A percentile compares a stretch with the other conserved stretches of the same genome.
Evolutionary conservation across 2,113 vertebrate genomes (phyloP).

Genomic region (Silurus glanis): DNA sequence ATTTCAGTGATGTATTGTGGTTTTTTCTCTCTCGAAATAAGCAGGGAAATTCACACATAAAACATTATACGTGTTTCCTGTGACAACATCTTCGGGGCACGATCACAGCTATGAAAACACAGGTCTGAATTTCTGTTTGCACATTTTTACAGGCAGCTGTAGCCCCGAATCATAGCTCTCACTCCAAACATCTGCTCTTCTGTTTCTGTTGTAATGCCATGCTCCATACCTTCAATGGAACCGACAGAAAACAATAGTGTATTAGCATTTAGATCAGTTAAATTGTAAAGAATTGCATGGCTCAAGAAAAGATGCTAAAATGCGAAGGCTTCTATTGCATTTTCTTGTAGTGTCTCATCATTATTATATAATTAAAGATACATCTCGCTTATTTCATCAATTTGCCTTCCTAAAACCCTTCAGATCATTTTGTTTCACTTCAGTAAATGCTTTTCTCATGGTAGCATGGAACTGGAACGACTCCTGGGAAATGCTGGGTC

Average conservation of each 20-base stretch:
- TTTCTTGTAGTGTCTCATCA: too few relatives aligned
- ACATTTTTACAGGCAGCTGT: slow-evolving; percentile 31
- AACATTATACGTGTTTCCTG: slow-evolving; percentile 9
- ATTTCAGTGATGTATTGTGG: slow-evolving; percentile 8
- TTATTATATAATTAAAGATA: too few relatives aligned
- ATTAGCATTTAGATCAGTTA: too few relatives aligned
- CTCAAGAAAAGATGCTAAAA: too few relatives aligned
- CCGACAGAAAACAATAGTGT: too few relatives aligned
- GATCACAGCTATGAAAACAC: slow-evolving; percentile 30
- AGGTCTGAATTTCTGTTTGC: slow-evolving; percentile 23
- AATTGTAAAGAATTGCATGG: too few relatives aligned
- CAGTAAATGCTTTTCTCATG: background rate
- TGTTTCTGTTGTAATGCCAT: too few relatives aligned
- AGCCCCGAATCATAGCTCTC: background rate
- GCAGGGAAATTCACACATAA: slow-evolving; percentile 1
- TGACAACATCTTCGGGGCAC: slow-evolving; percentile 27
- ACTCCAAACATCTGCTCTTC: too few relatives aligned
- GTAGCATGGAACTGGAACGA: background rate
- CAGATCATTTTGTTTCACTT: background rate
- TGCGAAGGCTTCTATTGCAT: too few relatives aligned
- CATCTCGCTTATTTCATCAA: background rate
- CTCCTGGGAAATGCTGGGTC: background rate
- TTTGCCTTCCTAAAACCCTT: background rate
- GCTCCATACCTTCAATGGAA: too few relatives aligned
- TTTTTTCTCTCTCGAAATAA: background rate